A percentile compares a stretch with the other conserved stretches of the same genome.
phyloP scores from a whole-genome alignment of 2,888 invertebrate genomes.

The Poecilus cupreus region DNA sequence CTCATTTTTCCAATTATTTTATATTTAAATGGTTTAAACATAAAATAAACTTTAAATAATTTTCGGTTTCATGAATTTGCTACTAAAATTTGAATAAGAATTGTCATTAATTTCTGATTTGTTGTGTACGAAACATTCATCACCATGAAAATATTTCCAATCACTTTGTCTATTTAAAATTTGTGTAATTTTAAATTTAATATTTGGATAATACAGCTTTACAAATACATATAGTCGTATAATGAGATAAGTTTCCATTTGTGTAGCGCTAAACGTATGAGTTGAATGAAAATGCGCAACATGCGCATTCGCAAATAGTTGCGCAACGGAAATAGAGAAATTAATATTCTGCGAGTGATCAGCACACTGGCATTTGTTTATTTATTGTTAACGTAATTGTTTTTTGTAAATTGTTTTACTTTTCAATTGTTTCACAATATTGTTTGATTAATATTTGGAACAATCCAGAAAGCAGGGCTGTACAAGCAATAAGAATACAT shows the following conservation, averaged over 20 bases:
- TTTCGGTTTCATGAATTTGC: too few species aligned
- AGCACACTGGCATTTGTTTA: not conserved
- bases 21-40: too few species aligned
- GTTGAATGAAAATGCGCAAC: conserved; percentile 6
- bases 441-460: not conserved
- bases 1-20: too few species aligned
- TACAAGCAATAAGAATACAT: not conserved
- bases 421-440: not conserved
- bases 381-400: conserved; percentile 35
- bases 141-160: too few species aligned
- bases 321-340: conserved; percentile 49
- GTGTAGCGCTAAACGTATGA: not conserved
- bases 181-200: not conserved
- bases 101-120: too few species aligned
- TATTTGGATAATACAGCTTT: not conserved
- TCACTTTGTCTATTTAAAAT: too few species aligned
- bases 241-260: conserved; percentile 15
- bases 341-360: conserved; percentile 33
- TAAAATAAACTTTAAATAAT: too few species aligned
- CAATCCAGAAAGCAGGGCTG: not conserved
- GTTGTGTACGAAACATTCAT: too few species aligned
- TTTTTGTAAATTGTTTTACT: not conserved
- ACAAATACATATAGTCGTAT: too few species aligned
- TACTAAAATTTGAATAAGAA: too few species aligned
- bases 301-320: conserved; percentile 28